A percentile compares a stretch with the other conserved stretches of the same genome.
Evolutionary conservation across 2,888 invertebrate genomes (phyloP).

Genomic region (Coecobrya sp.): DNA sequence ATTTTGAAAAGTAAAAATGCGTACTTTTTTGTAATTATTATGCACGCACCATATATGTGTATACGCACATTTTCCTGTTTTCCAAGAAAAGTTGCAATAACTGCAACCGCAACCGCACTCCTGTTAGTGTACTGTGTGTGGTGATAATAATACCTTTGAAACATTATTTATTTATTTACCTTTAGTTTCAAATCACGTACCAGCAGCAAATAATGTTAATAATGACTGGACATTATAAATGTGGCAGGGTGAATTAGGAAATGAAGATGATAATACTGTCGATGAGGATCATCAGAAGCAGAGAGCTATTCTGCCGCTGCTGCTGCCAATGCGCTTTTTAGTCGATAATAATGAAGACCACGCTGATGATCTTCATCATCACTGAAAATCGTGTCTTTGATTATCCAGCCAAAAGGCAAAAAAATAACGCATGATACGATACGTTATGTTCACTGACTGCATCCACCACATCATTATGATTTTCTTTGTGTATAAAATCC

Average conservation of each 20-base stretch:
- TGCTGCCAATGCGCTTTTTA: conserved; percentile 33
- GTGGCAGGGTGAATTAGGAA: conserved; percentile 71
- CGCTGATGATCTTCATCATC: conserved; percentile 55
- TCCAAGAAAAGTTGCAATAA: neutral
- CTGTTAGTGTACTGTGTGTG: neutral
- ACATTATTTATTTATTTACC: conserved; percentile 47
- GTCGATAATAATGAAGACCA: conserved; percentile 26
- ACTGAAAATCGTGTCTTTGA: conserved; percentile 74
- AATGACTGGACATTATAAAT: conserved; percentile 52
- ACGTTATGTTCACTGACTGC: neutral
- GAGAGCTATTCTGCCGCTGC: neutral
- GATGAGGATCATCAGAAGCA: conserved; percentile 32
- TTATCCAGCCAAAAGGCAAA: conserved; percentile 73
- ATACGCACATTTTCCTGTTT: neutral
- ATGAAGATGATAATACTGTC: conserved; percentile 60
- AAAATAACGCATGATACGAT: neutral
- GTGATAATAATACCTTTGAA: conserved; percentile 14
- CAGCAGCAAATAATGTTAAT: conserved; percentile 50
- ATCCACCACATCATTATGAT: conserved; percentile 6
- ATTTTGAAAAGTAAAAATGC: neutral
- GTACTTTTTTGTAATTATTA: neutral
- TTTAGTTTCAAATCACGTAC: conserved; percentile 72
- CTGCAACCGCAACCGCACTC: neutral
- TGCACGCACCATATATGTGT: neutral
- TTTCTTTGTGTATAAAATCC: conserved; percentile 2